Conservation (phyloP, 2,888 invertebrate species). For the Cheilosia urbana region DNA sequence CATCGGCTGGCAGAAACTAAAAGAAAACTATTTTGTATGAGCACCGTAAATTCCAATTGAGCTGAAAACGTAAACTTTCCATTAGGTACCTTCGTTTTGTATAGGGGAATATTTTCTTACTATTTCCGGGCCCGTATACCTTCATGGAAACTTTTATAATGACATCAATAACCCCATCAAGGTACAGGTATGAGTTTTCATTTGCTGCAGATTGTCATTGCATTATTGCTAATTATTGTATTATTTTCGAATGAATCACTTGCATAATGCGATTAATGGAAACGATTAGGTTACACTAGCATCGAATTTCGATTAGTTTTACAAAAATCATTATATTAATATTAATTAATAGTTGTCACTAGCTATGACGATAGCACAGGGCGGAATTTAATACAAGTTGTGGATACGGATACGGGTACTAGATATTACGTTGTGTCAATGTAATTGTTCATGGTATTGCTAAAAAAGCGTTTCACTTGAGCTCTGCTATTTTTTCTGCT, state of each 20-base stretch:
- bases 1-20: too few species aligned
- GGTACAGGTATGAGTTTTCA: conserved; percentile 21
- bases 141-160: conserved; percentile 43
- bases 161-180: conserved; percentile 45
- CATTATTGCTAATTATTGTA: conserved; percentile 24
- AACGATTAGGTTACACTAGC: conserved; percentile 35
- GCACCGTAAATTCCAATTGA: too few species aligned
- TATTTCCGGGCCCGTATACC: conserved; percentile 41
- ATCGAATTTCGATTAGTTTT: conserved; percentile 18
- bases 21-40: too few species aligned
- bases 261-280: conserved; percentile 46
- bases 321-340: too few species aligned
- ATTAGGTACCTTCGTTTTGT: neutral
- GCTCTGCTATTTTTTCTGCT: neutral
- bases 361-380: neutral
- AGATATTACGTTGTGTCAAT: neutral
- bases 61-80: conserved; percentile 10
- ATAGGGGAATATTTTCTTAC: conserved; percentile 3
- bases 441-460: conserved; percentile 1
- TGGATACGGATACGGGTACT: neutral
- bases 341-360: neutral
- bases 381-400: neutral
- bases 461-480: conserved; percentile 2
- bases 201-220: conserved; percentile 7
- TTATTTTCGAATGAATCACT: conserved; percentile 56